phyloP scores from a whole-genome alignment of 2,113 vertebrate genomes.

The Gobio gobio region DNA sequence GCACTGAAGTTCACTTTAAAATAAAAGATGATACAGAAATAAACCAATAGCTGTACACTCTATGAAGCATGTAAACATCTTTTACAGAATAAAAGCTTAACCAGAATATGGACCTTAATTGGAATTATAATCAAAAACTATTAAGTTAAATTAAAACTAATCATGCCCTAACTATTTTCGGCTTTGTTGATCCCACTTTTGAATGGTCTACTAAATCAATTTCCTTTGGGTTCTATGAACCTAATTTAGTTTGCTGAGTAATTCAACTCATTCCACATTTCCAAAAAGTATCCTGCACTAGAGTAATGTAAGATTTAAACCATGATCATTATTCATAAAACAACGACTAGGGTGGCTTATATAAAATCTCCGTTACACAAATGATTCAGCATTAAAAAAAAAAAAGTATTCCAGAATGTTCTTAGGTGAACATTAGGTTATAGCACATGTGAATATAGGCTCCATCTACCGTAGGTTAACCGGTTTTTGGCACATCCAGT shows the following conservation, averaged over 20 bases:
- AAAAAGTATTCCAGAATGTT: not conserved
- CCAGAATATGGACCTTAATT: not conserved
- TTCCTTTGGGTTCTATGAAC: not conserved
- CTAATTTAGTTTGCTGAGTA: not conserved
- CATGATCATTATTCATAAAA: too few species aligned
- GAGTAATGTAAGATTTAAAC: not conserved
- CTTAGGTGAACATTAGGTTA: too few species aligned
- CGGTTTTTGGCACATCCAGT: not conserved
- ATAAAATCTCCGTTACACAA: too few species aligned
- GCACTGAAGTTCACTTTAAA: not conserved
- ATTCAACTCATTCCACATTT: not conserved
- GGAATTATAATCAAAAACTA: not conserved
- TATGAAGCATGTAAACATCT: not conserved
- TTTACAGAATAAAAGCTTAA: not conserved
- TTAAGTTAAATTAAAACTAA: not conserved
- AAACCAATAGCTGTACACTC: not conserved
- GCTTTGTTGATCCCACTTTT: not conserved
- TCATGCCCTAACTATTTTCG: not conserved
- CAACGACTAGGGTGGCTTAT: too few species aligned
- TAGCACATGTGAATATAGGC: too few species aligned
- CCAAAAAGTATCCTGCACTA: not conserved
- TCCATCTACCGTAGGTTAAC: too few species aligned
- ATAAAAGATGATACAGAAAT: not conserved
- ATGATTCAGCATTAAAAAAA: too few species aligned
- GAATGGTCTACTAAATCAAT: not conserved